Evolutionary conservation across 2,113 vertebrate genomes (phyloP).

Genomic region (Anas platyrhynchos): DNA sequence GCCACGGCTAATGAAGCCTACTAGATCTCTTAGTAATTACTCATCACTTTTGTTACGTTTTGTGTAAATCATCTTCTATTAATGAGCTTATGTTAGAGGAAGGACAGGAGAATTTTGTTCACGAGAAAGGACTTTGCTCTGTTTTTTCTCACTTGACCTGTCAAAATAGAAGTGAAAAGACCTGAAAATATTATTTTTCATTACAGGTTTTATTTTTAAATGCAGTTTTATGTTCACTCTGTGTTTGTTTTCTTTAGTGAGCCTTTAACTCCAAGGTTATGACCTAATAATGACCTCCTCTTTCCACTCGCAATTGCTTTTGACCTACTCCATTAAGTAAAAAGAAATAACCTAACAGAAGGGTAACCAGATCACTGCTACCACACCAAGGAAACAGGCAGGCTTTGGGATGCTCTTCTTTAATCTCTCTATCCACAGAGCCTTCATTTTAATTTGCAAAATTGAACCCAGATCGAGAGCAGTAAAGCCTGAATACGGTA

Average conservation of each 20-base stretch:
- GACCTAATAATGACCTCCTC: constrained; percentile 56
- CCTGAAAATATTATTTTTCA: constrained; percentile 33
- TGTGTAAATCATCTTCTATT: not conserved
- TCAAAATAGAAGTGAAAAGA: constrained; percentile 1
- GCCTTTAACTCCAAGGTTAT: constrained; percentile 67
- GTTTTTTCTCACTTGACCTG: not conserved
- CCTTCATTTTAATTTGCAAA: constrained; percentile 88
- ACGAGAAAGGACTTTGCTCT: not conserved
- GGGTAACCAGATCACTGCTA: constrained; percentile 73
- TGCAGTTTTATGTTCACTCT: constrained; percentile 16
- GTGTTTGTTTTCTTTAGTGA: constrained; percentile 55
- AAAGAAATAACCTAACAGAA: constrained; percentile 66
- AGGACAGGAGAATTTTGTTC: not conserved
- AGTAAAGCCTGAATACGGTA: constrained; percentile 83
- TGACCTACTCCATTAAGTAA: constrained; percentile 70
- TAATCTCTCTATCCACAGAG: constrained; percentile 85
- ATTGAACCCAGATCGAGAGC: constrained; percentile 85
- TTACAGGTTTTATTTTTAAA: constrained; percentile 42
- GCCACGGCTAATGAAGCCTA: not conserved
- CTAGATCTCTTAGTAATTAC: not conserved
- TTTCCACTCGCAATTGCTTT: constrained; percentile 63
- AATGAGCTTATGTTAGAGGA: not conserved
- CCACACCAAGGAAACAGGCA: constrained; percentile 73
- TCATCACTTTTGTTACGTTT: not conserved
- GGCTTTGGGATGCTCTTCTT: constrained; percentile 74